Conservation (phyloP, 2,113 vertebrate genomes). For the Oncorhynchus nerka region DNA sequence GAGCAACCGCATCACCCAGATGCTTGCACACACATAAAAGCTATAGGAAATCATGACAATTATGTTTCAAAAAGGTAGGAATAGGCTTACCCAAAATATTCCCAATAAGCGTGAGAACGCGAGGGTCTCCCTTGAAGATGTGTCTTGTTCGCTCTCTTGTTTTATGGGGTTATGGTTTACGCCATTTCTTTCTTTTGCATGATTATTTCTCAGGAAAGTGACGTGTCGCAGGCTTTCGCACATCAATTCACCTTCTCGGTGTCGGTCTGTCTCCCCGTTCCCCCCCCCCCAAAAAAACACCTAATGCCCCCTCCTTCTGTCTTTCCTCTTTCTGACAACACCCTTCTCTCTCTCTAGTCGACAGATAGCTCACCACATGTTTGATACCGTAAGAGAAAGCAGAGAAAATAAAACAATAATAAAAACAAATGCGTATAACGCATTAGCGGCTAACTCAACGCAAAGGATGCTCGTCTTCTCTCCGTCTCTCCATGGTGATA, state of each 20-base stretch:
- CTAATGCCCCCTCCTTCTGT: slow-evolving; percentile 54
- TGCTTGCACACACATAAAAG: slow-evolving; percentile 54
- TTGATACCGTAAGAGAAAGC: slow-evolving; percentile 41
- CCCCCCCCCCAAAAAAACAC: slow-evolving; percentile 67
- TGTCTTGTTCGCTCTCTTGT: slow-evolving; percentile 43
- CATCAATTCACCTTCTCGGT: slow-evolving; percentile 68
- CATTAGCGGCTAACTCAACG: slow-evolving; percentile 63
- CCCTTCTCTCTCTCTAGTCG: slow-evolving; percentile 56
- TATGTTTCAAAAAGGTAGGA: slow-evolving; percentile 30
- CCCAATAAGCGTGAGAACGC: slow-evolving; percentile 49
- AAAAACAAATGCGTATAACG: slow-evolving; percentile 56
- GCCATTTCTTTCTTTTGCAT: slow-evolving; percentile 64
- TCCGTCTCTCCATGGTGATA: slow-evolving; percentile 51
- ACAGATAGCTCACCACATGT: slow-evolving; percentile 54
- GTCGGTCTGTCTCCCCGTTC: slow-evolving; percentile 69
- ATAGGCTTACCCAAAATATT: slow-evolving; percentile 67
- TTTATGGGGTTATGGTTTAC: slow-evolving; percentile 45
- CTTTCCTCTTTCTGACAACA: slow-evolving; percentile 65
- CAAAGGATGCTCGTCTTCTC: slow-evolving; percentile 51
- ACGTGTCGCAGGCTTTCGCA: slow-evolving; percentile 62
- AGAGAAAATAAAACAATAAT: slow-evolving; percentile 34
- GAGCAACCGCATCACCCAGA: slow-evolving; percentile 54
- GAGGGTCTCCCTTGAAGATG: slow-evolving; percentile 4
- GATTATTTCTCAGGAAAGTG: slow-evolving; percentile 67
- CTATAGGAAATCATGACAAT: slow-evolving; percentile 36